phyloP scores from a whole-genome alignment of 1,140 invertebrate species.

The Drosophila pectinifera region DNA sequence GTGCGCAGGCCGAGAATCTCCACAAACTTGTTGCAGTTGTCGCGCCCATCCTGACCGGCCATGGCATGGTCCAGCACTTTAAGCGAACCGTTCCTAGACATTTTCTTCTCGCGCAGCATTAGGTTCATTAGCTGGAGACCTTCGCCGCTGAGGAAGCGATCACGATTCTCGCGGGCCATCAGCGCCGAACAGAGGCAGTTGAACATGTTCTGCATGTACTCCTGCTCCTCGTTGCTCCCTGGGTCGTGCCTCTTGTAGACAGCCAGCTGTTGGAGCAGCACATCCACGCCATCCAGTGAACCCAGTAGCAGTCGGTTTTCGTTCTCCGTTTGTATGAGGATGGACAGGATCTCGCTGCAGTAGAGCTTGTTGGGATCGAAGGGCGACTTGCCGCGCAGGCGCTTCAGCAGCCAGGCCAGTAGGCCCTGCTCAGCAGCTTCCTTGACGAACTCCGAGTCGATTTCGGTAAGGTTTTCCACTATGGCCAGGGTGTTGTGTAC shows the following conservation, averaged over 20 bases:
- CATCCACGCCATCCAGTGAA: slow-evolving; percentile 98
- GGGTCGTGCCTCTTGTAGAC: slow-evolving; percentile 99
- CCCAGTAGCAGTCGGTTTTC: slow-evolving; percentile 94
- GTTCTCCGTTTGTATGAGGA: slow-evolving; percentile 95
- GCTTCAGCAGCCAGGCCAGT: slow-evolving; percentile 95
- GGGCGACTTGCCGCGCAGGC: slow-evolving; percentile 92
- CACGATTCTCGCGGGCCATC: slow-evolving; percentile 94
- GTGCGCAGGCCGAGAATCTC: slow-evolving; percentile 98
- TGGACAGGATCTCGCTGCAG: slow-evolving; percentile 97
- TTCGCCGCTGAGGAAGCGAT: slow-evolving; percentile 96
- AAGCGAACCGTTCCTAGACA: slow-evolving; percentile 97
- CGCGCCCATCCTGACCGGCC: slow-evolving; percentile 95
- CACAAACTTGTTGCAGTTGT: slow-evolving; percentile 99
- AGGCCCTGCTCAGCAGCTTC: slow-evolving; percentile 96
- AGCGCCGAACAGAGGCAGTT: slow-evolving; percentile 97
- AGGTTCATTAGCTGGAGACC: slow-evolving; percentile 97
- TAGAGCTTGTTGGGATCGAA: slow-evolving; percentile 99
- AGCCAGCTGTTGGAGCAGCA: slow-evolving; percentile 97
- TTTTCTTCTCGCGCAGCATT: slow-evolving; percentile 99
- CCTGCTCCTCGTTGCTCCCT: slow-evolving; percentile 94
- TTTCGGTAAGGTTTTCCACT: slow-evolving; percentile 97
- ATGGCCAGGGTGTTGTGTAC: slow-evolving; percentile 97
- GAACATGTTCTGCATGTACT: slow-evolving; percentile 99
- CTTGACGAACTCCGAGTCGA: slow-evolving; percentile 92
- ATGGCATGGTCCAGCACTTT: slow-evolving; percentile 99